Percentiles rank a stretch among this genome's conserved stretches.
These are phyloP conservation scores for Oxycera nigricornis DNA, from an alignment of 2,888 invertebrate genomes.

Conservation along the genomic window DNA sequence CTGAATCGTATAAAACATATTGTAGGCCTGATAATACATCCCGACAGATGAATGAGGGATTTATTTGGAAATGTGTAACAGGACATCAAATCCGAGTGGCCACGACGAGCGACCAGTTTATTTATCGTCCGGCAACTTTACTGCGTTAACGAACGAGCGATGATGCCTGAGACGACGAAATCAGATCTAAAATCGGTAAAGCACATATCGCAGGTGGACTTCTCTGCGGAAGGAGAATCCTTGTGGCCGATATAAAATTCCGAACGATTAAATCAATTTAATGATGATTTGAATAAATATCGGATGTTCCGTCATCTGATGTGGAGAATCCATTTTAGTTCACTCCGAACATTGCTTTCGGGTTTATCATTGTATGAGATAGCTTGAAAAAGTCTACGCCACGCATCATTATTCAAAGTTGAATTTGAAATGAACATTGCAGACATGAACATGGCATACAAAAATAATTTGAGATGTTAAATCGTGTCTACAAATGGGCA, in stretches of 20 bases:
- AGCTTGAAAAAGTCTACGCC: too few relatives aligned
- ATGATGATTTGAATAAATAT: constrained; percentile 63
- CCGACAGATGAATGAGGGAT: constrained; percentile 52
- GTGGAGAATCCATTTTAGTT: too few relatives aligned
- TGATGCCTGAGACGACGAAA: constrained; percentile 5
- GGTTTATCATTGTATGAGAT: too few relatives aligned
- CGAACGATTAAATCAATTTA: constrained; percentile 63
- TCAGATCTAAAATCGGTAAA: not conserved
- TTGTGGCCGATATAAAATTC: constrained; percentile 58
- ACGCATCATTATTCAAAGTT: too few relatives aligned
- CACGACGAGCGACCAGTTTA: constrained; percentile 42
- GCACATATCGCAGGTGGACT: constrained; percentile 47
- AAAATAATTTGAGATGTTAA: not conserved
- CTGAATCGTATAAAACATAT: constrained; percentile 37
- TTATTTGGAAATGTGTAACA: constrained; percentile 51
- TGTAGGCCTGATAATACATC: constrained; percentile 47
- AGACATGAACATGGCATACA: not conserved
- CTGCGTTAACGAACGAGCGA: constrained; percentile 39
- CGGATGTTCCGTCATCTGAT: too few relatives aligned
- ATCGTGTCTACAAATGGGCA: not conserved
- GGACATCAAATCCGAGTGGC: constrained; percentile 45
- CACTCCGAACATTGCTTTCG: too few relatives aligned
- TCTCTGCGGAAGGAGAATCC: constrained; percentile 46
- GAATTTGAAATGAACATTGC: too few relatives aligned
- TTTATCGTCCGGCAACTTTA: constrained; percentile 39